Percentiles rank a stretch among this genome's conserved stretches.
phyloP scores from a whole-genome alignment of 2,888 invertebrate species.

The Lithophane ornitopus region DNA sequence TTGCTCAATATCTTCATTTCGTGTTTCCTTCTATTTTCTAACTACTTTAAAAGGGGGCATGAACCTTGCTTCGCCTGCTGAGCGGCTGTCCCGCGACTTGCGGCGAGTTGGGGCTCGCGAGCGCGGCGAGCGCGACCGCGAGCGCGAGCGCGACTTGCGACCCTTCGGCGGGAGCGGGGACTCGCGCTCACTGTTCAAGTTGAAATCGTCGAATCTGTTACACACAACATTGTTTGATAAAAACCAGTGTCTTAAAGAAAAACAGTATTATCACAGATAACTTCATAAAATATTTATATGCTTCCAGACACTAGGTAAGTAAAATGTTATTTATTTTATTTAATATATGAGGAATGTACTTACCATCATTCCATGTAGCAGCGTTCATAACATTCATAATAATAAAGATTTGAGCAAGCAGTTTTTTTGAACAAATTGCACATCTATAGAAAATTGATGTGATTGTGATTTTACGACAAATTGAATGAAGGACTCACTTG shows the following conservation, averaged over 20 bases:
- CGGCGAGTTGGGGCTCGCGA: conserved; percentile 75
- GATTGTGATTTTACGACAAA: neutral
- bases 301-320: neutral
- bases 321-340: neutral
- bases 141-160: conserved; percentile 78
- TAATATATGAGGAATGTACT: conserved; percentile 46
- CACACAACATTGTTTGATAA: conserved; percentile 22
- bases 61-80: conserved; percentile 84
- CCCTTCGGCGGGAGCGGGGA: conserved; percentile 83
- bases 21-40: conserved; percentile 22
- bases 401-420: conserved; percentile 30
- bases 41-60: conserved; percentile 17
- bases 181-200: conserved; percentile 88
- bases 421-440: conserved; percentile 16
- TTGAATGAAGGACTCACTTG: conserved; percentile 76
- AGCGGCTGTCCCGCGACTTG: conserved; percentile 85
- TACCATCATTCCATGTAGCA: conserved; percentile 55
- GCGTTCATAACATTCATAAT: conserved; percentile 38
- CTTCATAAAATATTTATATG: neutral
- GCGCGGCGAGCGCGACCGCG: conserved; percentile 78
- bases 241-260: neutral
- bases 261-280: neutral
- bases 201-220: conserved; percentile 88
- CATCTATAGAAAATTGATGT: neutral
- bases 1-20: conserved; percentile 1